A percentile compares a stretch with the other conserved stretches of the same genome.
These are phyloP conservation scores for Allolobophora icterica DNA, from an alignment of 2,888 invertebrate species.

Conservation along the genomic window DNA sequence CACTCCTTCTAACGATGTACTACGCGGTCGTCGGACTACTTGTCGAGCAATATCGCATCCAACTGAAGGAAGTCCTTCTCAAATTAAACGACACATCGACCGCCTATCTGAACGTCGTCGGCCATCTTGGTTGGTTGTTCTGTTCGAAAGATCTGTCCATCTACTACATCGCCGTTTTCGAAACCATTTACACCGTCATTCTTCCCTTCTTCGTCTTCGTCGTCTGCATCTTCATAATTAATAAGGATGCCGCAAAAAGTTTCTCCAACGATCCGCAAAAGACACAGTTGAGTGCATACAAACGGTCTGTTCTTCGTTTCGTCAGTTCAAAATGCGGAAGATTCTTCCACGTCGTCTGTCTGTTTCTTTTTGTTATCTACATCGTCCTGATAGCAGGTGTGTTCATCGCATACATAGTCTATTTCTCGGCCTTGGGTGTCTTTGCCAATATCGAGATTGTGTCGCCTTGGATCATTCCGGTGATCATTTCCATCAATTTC, in stretches of 20 bases:
- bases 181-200: slow-evolving; percentile 34
- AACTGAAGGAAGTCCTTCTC: not conserved
- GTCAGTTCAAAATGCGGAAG: slow-evolving; percentile 30
- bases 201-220: slow-evolving; percentile 29
- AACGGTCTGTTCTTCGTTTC: not conserved
- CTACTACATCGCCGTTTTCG: slow-evolving; percentile 34
- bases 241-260: not conserved
- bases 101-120: slow-evolving; percentile 37
- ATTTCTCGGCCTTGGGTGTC: slow-evolving; percentile 35
- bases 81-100: slow-evolving; percentile 25
- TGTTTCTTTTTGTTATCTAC: slow-evolving; percentile 34
- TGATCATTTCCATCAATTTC: slow-evolving; percentile 36
- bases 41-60: slow-evolving; percentile 24
- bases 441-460: slow-evolving; percentile 39
- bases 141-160: not conserved
- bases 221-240: slow-evolving; percentile 22
- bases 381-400: slow-evolving; percentile 34
- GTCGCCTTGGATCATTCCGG: slow-evolving; percentile 40
- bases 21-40: slow-evolving; percentile 32
- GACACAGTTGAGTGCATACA: not conserved
- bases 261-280: not conserved
- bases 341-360: slow-evolving; percentile 23
- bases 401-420: slow-evolving; percentile 36
- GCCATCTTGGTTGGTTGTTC: slow-evolving; percentile 37
- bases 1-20: slow-evolving; percentile 26